Percentiles rank a stretch among this genome's conserved stretches.
Evolutionary conservation across 2,113 vertebrate genomes (phyloP).

Genomic region (Brachypodius melanocephalos): DNA sequence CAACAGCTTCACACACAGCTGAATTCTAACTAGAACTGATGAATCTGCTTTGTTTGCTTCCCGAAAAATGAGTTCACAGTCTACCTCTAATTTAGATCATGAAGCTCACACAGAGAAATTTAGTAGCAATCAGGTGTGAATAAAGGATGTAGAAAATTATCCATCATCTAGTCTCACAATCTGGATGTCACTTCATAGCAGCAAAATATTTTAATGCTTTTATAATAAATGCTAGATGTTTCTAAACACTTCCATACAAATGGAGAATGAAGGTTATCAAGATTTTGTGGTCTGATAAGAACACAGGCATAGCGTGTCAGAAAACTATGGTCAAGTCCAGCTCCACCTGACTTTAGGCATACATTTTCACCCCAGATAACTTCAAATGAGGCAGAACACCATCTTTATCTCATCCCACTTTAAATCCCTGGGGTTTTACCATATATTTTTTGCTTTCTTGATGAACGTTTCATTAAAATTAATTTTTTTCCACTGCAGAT

Average conservation of each 20-base stretch:
- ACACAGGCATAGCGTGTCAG: background rate
- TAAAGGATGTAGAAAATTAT: background rate
- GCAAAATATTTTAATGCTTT: background rate
- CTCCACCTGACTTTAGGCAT: background rate
- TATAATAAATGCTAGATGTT: background rate
- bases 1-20: background rate
- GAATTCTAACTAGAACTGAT: background rate
- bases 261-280: background rate
- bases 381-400: background rate
- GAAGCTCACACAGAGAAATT: background rate
- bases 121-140: background rate
- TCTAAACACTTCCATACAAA: background rate
- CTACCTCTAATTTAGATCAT: background rate
- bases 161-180: background rate
- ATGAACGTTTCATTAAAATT: background rate
- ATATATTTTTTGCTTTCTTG: background rate
- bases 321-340: background rate
- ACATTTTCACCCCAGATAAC: background rate
- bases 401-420: background rate
- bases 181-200: background rate
- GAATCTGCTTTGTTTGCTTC: background rate
- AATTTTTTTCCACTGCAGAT: background rate
- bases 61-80: background rate
- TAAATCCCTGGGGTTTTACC: background rate
- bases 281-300: background rate